Evolutionary conservation across 2,888 invertebrate species (phyloP).

Genomic region (Harpagoxenus sublaevis): DNA sequence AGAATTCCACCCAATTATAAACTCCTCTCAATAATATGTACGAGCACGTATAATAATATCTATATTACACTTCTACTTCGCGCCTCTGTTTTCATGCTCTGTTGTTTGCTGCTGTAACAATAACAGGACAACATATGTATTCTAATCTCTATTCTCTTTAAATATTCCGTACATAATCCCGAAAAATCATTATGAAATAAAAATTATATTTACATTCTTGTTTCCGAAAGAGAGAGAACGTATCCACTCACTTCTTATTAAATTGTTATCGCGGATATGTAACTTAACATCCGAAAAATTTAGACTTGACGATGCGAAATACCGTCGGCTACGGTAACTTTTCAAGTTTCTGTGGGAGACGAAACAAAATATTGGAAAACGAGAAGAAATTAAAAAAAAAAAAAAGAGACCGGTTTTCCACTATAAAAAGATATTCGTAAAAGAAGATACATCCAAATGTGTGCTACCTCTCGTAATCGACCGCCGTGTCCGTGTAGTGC

Average conservation of each 20-base stretch:
- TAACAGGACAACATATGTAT: neutral
- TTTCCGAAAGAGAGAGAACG: neutral
- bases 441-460: neutral
- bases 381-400: neutral
- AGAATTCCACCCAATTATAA: constrained; percentile 18
- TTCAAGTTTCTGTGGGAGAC: neutral
- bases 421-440: neutral
- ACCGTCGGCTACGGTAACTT: neutral
- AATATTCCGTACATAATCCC: neutral
- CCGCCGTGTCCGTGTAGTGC: constrained; percentile 73
- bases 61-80: constrained; percentile 13
- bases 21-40: constrained; percentile 13
- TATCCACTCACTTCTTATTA: neutral
- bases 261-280: neutral
- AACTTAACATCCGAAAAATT: constrained; percentile 1
- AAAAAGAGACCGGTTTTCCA: neutral
- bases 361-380: neutral
- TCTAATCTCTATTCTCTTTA: neutral
- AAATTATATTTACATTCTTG: neutral
- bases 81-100: constrained; percentile 4
- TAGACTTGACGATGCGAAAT: neutral
- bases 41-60: constrained; percentile 26
- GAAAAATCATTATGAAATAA: neutral
- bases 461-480: neutral
- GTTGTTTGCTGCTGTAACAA: constrained; percentile 3